Evolutionary conservation across 2,113 vertebrate genomes (phyloP), one percentile per base, ranked within the genome.

Genomic region (Nicator chloris): DNA sequence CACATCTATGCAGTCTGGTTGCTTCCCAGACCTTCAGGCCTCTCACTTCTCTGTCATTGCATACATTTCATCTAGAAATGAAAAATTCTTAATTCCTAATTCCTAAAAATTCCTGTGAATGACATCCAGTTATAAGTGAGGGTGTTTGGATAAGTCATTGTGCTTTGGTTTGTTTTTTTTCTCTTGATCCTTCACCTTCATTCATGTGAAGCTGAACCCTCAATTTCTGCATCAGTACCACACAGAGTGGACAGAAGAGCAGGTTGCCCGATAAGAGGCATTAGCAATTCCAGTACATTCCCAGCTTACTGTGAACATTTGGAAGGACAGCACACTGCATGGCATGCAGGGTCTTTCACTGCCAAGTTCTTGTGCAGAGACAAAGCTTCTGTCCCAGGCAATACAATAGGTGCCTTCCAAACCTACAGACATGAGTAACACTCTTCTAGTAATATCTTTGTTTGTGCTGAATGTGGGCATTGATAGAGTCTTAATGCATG

Each of bases 201-300:
- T 71, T 56, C 30, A 39, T 9, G 27, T 40, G 31, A 93, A n/a
- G 26, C 1, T 35, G 28, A 92, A 56, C 40, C 17, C 66, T 65
- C 0, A 0, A 26, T 69, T 61, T 78, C 50, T 54, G 35, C 8
- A 2, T 13, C 26, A 42, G 20, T 42, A 60, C 39, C 27, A 22
- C 42, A 35, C 2, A 39, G 4, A 59, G 35, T 2, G 4, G 28
- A 64, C 22, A 70, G 10, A 30, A 71, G 54, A 81, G 28, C 27
- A 53, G 54, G n/a, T n/a, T 1, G 0, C 21, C 59, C 1, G 0
- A 0, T 24, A 54, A 51, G 35, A 84, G 56, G 15, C 11, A 4
- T 68, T 30, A 82, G 39, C 44, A 88, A 39, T 57, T 56, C 37
- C 44, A 40, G 45, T 6, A 44, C 16, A 44, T n/a, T 15, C 33